A percentile compares a stretch with the other conserved stretches of the same genome.
These are phyloP conservation scores for Dipodomys stephensi DNA, from an alignment of 2,113 vertebrate species.

Conservation along the genomic window DNA sequence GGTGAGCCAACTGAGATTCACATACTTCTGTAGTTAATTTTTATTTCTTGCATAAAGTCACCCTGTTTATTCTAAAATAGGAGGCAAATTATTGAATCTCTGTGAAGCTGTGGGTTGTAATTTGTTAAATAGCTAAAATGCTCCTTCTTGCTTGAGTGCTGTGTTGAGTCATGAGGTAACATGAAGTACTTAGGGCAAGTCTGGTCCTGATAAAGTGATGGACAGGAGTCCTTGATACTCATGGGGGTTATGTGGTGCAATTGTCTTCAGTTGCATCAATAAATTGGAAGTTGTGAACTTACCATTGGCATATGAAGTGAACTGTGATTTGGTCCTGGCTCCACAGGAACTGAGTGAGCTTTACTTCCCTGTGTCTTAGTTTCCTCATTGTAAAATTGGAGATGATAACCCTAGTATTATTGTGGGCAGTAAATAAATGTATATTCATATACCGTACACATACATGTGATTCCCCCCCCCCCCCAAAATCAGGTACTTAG, in stretches of 20 bases:
- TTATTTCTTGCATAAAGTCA: background rate
- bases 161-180: background rate
- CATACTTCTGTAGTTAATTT: background rate
- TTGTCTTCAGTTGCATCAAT: background rate
- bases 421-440: background rate
- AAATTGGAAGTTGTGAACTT: background rate
- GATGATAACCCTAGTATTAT: background rate
- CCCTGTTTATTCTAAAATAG: background rate
- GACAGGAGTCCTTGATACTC: background rate
- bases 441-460: too few relatives aligned
- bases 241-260: background rate
- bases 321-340: background rate
- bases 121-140: background rate
- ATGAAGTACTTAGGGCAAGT: too few relatives aligned
- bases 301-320: background rate
- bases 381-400: background rate
- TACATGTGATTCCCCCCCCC: too few relatives aligned
- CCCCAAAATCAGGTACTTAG: background rate
- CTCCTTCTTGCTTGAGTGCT: background rate
- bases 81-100: background rate
- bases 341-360: accelerated
- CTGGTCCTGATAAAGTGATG: background rate
- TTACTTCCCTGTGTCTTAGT: background rate
- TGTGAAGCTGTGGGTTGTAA: background rate
- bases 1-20: background rate